Evolutionary conservation across 2,888 invertebrate species (phyloP).

Genomic region (Exocentrus adspersus): DNA sequence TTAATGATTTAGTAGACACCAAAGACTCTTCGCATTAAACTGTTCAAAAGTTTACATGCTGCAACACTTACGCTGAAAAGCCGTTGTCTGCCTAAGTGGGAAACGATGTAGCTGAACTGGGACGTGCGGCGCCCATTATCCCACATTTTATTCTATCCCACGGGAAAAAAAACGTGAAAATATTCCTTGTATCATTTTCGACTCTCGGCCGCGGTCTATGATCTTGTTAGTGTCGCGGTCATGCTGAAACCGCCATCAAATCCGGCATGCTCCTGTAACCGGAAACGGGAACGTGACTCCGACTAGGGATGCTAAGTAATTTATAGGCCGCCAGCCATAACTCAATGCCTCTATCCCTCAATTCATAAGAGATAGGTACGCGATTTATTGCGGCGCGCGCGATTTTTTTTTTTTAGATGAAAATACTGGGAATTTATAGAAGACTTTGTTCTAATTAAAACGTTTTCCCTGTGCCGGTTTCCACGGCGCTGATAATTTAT

Average conservation of each 20-base stretch:
- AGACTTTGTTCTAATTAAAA: no score
- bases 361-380: no score
- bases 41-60: conserved; percentile 26
- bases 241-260: conserved; percentile 6
- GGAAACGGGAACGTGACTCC: not conserved
- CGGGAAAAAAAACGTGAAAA: not conserved
- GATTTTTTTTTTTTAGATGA: no score
- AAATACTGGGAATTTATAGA: no score
- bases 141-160: conserved; percentile 3
- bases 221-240: conserved; percentile 3
- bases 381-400: no score
- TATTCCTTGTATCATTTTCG: not conserved
- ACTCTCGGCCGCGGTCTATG: not conserved
- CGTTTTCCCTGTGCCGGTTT: no score
- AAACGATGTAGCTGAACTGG: conserved; percentile 19
- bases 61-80: conserved; percentile 14
- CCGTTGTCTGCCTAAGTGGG: conserved; percentile 21
- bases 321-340: not conserved
- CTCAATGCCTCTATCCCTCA: not conserved
- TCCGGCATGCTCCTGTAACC: not conserved
- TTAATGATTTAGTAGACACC: no score
- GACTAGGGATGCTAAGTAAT: not conserved
- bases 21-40: not conserved
- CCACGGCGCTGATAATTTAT: conserved; percentile 8
- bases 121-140: conserved; percentile 10